These are phyloP conservation scores for Copidosoma aretas DNA, from an alignment of 2,888 invertebrate species.

Conservation along the genomic window DNA sequence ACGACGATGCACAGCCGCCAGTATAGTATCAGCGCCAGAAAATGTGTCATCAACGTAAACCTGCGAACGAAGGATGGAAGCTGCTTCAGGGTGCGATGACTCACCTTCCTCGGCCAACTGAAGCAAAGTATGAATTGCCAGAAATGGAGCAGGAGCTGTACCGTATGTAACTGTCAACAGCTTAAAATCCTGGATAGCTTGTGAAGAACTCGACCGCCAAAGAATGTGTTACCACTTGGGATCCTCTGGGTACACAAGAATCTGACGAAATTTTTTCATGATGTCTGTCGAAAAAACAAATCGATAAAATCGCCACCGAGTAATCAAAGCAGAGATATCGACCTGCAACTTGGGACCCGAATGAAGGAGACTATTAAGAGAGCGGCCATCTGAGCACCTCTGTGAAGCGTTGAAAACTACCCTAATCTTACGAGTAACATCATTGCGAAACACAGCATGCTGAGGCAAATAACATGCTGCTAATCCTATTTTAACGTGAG, in stretches of 20 bases:
- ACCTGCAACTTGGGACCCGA: neutral
- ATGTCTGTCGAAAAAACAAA: conserved; percentile 33
- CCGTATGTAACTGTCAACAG: conserved; percentile 43
- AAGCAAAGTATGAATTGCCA: conserved; percentile 41
- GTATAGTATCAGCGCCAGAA: conserved; percentile 23
- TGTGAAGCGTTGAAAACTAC: neutral
- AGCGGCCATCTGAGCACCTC: neutral
- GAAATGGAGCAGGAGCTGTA: conserved; percentile 38
- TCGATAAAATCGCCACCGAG: neutral
- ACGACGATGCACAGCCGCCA: conserved; percentile 27
- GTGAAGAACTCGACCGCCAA: conserved; percentile 43
- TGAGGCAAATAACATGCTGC: neutral
- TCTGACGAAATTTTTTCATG: conserved; percentile 16
- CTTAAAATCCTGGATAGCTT: neutral
- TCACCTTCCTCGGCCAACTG: conserved; percentile 39
- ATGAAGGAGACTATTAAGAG: neutral
- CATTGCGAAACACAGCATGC: neutral
- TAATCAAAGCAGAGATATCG: neutral
- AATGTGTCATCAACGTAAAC: conserved; percentile 21
- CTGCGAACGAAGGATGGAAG: conserved; percentile 18
- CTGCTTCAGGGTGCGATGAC: conserved; percentile 38
- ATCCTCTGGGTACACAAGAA: conserved; percentile 43
- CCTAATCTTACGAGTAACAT: neutral
- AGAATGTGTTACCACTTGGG: conserved; percentile 44
- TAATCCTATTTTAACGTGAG: too few relatives aligned